phyloP scores from a whole-genome alignment of 2,888 invertebrate species.

The Abrostola triplasia region DNA sequence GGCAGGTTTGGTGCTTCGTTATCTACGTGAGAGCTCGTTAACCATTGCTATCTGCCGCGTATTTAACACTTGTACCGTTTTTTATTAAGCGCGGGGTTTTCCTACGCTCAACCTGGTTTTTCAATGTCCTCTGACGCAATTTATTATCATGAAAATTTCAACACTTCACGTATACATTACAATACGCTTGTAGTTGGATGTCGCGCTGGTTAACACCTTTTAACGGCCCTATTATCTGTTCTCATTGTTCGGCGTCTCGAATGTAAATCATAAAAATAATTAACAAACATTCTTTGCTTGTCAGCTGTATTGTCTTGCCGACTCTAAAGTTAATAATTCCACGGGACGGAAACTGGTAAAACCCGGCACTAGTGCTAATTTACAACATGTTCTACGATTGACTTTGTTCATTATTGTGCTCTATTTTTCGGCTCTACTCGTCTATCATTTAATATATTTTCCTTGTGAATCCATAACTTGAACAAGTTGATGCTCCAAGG shows the following conservation, averaged over 20 bases:
- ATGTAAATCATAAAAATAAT: too few species aligned
- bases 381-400: neutral
- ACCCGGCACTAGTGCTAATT: constrained; percentile 5
- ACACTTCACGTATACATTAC: constrained; percentile 18
- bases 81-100: constrained; percentile 68
- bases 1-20: constrained; percentile 28
- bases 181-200: constrained; percentile 13
- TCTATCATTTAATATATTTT: too few species aligned
- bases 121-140: constrained; percentile 54
- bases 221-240: constrained; percentile 3
- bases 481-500: constrained; percentile 9
- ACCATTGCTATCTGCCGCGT: constrained; percentile 44
- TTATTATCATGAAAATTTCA: constrained; percentile 51
- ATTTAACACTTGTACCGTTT: constrained; percentile 51
- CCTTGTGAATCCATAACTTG: neutral
- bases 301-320: neutral
- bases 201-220: constrained; percentile 10
- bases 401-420: neutral
- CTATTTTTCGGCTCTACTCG: neutral
- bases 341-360: neutral
- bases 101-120: constrained; percentile 69
- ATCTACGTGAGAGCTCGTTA: constrained; percentile 42
- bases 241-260: neutral
- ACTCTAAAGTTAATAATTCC: neutral
- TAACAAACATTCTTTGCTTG: neutral